Evolutionary conservation across 64 coral and sea anemone genomes (phyloP).

Genomic region (Porites lutea): DNA sequence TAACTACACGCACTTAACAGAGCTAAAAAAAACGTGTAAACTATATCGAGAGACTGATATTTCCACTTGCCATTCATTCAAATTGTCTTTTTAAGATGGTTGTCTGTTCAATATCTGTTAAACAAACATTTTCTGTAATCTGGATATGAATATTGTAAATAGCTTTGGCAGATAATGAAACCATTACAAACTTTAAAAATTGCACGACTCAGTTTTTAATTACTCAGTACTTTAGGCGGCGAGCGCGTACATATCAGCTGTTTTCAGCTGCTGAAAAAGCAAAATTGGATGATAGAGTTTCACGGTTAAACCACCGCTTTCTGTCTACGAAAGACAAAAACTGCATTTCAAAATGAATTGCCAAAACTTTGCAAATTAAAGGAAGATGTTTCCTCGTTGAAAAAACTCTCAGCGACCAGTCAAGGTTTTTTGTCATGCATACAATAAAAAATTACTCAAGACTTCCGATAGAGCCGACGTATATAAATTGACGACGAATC

Average conservation of each 20-base stretch:
- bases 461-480: neutral
- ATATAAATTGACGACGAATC: neutral
- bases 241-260: neutral
- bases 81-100: neutral
- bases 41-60: neutral
- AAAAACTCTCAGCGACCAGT: neutral
- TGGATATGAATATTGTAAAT: neutral
- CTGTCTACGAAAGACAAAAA: neutral
- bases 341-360: neutral
- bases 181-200: neutral
- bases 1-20: too few species aligned
- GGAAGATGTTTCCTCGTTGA: neutral
- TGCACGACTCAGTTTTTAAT: neutral
- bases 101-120: constrained; percentile 4
- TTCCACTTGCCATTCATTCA: neutral
- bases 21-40: neutral
- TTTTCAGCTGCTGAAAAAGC: neutral
- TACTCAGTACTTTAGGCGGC: neutral
- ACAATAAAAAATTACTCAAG: neutral
- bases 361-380: neutral
- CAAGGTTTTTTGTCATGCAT: neutral
- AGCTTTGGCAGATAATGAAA: neutral
- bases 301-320: neutral
- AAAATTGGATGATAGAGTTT: neutral
- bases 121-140: constrained; percentile 10